Percentiles rank a stretch among this genome's conserved stretches.
Evolutionary conservation across 2,113 vertebrate genomes (phyloP).

Genomic region (Cairina moschata): DNA sequence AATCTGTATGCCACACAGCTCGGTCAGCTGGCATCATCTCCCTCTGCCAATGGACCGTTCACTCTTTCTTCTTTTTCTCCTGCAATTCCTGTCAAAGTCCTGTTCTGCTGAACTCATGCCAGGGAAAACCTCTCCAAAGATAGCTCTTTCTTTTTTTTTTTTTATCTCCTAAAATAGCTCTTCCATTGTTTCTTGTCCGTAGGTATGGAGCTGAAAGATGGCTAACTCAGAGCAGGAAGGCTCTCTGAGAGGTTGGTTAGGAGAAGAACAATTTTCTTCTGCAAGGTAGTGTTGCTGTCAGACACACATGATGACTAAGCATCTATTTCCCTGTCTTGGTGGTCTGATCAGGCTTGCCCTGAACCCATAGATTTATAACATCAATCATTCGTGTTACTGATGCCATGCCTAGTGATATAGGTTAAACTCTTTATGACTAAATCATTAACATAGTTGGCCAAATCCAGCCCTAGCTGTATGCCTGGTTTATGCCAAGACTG

Average conservation of each 20-base stretch:
- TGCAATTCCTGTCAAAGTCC: neutral
- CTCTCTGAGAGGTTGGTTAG: neutral
- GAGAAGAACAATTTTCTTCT: neutral
- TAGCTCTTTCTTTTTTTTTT: neutral
- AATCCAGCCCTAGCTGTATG: neutral
- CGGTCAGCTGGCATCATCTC: neutral
- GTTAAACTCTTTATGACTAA: neutral
- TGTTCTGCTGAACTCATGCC: neutral
- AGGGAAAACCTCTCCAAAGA: neutral
- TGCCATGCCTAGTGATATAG: neutral
- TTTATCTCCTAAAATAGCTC: too few species aligned
- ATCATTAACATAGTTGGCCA: neutral
- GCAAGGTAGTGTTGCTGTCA: neutral
- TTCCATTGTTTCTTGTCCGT: neutral
- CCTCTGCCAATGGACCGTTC: neutral
- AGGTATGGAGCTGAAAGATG: neutral
- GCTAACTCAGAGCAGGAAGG: neutral
- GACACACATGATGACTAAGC: neutral
- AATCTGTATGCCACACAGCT: neutral
- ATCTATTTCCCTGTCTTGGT: neutral
- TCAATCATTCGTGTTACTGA: neutral
- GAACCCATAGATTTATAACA: neutral
- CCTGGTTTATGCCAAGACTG: neutral
- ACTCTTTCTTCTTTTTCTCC: neutral
- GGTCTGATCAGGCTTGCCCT: neutral